A percentile compares a stretch with the other conserved stretches of the same genome.
phyloP scores from a whole-genome alignment of 2,888 invertebrate species.

The Taenaris catops region DNA sequence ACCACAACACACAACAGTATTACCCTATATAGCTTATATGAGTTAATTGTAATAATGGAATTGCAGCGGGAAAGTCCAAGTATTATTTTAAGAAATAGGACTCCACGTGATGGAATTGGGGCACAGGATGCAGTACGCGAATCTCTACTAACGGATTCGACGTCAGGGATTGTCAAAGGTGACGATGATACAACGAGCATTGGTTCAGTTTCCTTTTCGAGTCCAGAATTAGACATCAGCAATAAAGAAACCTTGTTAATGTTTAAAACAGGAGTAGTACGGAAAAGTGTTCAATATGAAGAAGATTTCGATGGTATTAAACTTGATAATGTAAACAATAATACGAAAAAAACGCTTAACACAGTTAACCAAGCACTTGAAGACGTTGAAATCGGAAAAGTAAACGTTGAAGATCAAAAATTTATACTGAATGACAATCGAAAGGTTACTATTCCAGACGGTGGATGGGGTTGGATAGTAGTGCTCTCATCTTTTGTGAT shows the following conservation, averaged over 20 bases:
- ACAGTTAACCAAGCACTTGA: slow-evolving; percentile 31
- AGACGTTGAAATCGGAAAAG: slow-evolving; percentile 35
- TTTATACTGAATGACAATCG: slow-evolving; percentile 31
- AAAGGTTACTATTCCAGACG: slow-evolving; percentile 85
- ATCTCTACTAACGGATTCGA: slow-evolving; percentile 63
- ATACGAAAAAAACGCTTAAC: slow-evolving; percentile 17
- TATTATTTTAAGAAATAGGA: slow-evolving; percentile 50
- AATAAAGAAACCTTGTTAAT: slow-evolving; percentile 33
- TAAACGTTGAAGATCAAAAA: slow-evolving; percentile 28
- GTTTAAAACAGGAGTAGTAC: slow-evolving; percentile 23
- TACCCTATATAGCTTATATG: slow-evolving; percentile 40
- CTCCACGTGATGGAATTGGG: slow-evolving; percentile 40
- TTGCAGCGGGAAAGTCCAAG: slow-evolving; percentile 41
- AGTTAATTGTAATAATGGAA: slow-evolving; percentile 54
- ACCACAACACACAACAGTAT: slow-evolving; percentile 46
- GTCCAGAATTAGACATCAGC: slow-evolving; percentile 55
- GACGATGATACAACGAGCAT: slow-evolving; percentile 53
- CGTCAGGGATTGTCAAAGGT: slow-evolving; percentile 73
- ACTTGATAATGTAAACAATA: slow-evolving; percentile 30
- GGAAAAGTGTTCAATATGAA: slow-evolving; percentile 19
- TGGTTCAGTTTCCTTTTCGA: slow-evolving; percentile 53
- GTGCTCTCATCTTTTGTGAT: slow-evolving; percentile 91
- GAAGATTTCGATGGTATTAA: slow-evolving; percentile 24
- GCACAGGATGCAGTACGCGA: slow-evolving; percentile 48
- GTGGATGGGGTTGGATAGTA: slow-evolving; percentile 95